These are phyloP conservation scores for Mesembrinibis cayennensis DNA, from an alignment of 2,113 vertebrate species.

Conservation along the genomic window DNA sequence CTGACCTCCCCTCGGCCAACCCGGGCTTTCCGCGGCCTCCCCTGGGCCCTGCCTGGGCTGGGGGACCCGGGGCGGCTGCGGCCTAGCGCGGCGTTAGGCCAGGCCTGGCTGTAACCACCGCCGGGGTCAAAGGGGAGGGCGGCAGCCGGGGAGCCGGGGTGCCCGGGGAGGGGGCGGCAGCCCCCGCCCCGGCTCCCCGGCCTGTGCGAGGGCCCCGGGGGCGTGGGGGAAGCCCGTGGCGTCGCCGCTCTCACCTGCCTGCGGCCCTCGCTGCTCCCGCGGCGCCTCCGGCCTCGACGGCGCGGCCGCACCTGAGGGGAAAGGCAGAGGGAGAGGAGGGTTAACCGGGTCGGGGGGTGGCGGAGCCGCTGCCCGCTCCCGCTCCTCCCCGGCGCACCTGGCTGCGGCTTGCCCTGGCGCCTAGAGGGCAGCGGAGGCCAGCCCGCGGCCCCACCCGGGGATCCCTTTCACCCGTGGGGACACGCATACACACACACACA, in stretches of 20 bases:
- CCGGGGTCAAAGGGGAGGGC: background rate
- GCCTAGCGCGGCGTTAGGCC: background rate
- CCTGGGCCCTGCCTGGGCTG: background rate
- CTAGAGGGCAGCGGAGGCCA: background rate
- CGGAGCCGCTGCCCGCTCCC: background rate
- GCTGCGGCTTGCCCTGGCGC: background rate
- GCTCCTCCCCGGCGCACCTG: background rate
- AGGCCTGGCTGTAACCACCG: background rate
- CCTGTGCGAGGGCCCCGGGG: background rate
- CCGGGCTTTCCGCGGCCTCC: background rate
- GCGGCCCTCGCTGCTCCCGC: background rate
- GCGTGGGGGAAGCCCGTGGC: background rate
- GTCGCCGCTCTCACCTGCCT: conserved; percentile 30
- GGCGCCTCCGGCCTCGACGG: background rate
- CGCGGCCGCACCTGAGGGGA: background rate
- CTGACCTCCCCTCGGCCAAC: background rate
- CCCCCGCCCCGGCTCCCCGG: background rate
- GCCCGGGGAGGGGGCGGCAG: background rate
- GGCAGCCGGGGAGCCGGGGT: background rate
- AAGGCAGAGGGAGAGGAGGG: background rate
- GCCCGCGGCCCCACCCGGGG: background rate
- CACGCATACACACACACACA: no score
- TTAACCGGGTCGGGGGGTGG: background rate
- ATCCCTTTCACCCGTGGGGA: background rate
- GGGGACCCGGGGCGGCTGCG: background rate